Conservation (phyloP, 2,797 vertebrate genomes). For the Echiichthys vipera region DNA sequence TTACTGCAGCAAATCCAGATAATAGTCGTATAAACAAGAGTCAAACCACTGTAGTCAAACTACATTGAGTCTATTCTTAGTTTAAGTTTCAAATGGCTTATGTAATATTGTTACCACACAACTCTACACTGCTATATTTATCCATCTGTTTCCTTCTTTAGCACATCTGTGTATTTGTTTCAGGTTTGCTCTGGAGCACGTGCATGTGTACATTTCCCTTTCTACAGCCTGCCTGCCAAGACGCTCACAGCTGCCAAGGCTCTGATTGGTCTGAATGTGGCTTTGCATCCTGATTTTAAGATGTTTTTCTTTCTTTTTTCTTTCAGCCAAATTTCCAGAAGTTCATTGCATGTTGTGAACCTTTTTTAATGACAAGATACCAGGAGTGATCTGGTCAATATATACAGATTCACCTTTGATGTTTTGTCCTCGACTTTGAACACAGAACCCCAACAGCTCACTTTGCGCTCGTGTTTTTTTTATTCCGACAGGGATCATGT, state of each 20-base stretch:
- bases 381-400: not conserved
- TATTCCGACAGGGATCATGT: not conserved
- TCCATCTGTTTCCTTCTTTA: constrained; percentile 48
- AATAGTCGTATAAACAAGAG: not conserved
- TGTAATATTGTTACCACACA: constrained; percentile 39
- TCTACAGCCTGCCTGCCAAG: constrained; percentile 13
- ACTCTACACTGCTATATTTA: constrained; percentile 34
- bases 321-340: not conserved
- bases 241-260: constrained; percentile 20
- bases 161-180: constrained; percentile 28
- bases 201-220: constrained; percentile 24
- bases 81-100: constrained; percentile 34
- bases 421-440: not conserved
- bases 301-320: not conserved
- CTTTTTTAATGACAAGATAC: not conserved
- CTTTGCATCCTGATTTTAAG: constrained; percentile 1
- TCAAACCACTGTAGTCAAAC: not conserved
- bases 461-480: not conserved
- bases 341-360: not conserved
- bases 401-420: not conserved
- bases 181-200: constrained; percentile 19
- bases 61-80: constrained; percentile 31
- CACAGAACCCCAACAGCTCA: not conserved
- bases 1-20: not conserved
- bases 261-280: constrained; percentile 7